phyloP scores from a whole-genome alignment of 2,113 vertebrate genomes.

The Nothoprocta pentlandii region DNA sequence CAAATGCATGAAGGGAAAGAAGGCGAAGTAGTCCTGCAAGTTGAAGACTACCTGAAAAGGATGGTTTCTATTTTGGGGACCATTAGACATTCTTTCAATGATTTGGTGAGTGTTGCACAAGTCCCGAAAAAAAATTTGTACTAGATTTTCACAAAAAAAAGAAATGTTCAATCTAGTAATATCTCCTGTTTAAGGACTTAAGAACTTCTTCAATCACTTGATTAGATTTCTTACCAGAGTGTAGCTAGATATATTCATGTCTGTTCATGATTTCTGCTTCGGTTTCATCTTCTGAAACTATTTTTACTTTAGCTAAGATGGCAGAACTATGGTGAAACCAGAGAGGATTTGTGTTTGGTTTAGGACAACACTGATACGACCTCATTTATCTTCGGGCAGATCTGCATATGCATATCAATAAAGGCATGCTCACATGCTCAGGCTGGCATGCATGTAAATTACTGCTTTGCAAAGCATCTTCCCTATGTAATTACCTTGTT shows the following conservation, averaged over 20 bases:
- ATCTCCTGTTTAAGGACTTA: fast-evolving
- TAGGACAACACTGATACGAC: neutral
- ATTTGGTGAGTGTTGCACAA: neutral
- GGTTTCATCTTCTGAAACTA: neutral
- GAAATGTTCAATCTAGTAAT: neutral
- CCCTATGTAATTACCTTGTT: neutral
- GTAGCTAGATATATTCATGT: fast-evolving
- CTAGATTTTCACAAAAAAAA: neutral
- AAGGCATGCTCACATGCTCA: neutral
- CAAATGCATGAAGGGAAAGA: neutral
- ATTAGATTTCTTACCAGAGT: neutral
- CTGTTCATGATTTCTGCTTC: neutral
- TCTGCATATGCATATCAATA: neutral
- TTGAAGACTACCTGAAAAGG: neutral
- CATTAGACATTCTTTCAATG: neutral
- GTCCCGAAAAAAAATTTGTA: neutral
- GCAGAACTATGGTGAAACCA: fast-evolving
- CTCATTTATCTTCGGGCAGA: neutral
- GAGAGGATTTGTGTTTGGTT: neutral
- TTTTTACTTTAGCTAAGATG: neutral
- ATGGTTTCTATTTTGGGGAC: neutral
- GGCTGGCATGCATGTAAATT: neutral
- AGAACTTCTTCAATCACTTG: fast-evolving
- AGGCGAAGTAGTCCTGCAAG: neutral
- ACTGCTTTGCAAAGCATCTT: neutral